Percentiles rank a stretch among this genome's conserved stretches.
These are phyloP conservation scores for Probaryconus sp. DNA, from an alignment of 1,140 invertebrate genomes.

Conservation along the genomic window DNA sequence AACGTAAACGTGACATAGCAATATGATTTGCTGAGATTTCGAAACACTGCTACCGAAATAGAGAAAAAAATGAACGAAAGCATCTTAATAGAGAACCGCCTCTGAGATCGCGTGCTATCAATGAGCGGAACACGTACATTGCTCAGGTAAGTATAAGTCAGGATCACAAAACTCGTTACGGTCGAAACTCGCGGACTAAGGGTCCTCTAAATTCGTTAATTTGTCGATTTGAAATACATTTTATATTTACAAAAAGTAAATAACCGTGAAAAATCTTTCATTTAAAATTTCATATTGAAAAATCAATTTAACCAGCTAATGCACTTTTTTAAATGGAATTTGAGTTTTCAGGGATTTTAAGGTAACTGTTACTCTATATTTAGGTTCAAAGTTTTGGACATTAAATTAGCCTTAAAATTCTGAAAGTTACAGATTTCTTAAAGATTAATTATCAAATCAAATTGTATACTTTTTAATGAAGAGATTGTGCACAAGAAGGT, in stretches of 20 bases:
- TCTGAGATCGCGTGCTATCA: slow-evolving; percentile 54
- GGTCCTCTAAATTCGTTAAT: no score
- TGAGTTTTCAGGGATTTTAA: no score
- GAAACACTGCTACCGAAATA: background rate
- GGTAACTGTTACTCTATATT: no score
- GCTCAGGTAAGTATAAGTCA: slow-evolving; percentile 74
- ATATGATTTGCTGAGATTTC: slow-evolving; percentile 61
- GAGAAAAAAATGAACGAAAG: slow-evolving; percentile 27
- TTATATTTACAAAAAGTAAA: no score
- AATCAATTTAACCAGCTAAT: background rate
- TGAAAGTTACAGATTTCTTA: no score
- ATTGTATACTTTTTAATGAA: no score
- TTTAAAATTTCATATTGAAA: background rate
- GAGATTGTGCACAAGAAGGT: no score
- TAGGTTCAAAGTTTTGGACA: no score
- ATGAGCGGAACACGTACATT: slow-evolving; percentile 55
- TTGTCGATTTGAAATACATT: no score
- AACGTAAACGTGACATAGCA: slow-evolving; percentile 60
- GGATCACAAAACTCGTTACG: slow-evolving; percentile 67
- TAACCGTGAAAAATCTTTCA: no score
- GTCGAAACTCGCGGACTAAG: slow-evolving; percentile 15
- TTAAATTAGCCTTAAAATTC: no score
- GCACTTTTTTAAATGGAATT: slow-evolving; percentile 1
- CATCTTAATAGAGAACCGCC: slow-evolving; percentile 35
- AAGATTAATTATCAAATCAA: no score